Evolutionary conservation across 2,888 invertebrate species (phyloP).

Genomic region (Subacronicta megacephala): DNA sequence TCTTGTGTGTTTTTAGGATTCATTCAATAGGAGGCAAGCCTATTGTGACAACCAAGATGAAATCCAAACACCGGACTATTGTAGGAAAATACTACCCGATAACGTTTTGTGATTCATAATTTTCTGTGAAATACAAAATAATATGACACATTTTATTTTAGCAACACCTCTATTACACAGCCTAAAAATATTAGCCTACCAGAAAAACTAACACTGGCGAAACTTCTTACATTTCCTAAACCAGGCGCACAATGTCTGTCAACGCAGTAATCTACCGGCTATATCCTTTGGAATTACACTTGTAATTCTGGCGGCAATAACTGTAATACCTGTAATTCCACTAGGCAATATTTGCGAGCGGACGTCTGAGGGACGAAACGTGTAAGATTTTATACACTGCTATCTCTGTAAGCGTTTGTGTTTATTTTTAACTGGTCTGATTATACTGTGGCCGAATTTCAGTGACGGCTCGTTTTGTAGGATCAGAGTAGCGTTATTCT

Average conservation of each 20-base stretch:
- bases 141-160: no score
- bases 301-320: constrained; percentile 59
- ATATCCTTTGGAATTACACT: constrained; percentile 49
- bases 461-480: not conserved
- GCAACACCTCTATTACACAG: not conserved
- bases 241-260: constrained; percentile 57
- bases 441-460: constrained; percentile 27
- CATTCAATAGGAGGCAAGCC: no score
- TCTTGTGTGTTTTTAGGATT: no score
- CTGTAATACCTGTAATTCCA: constrained; percentile 70
- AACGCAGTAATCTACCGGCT: constrained; percentile 56
- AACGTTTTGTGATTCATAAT: no score
- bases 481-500: constrained; percentile 4
- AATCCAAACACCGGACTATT: no score
- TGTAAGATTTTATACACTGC: constrained; percentile 53
- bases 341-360: constrained; percentile 70
- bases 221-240: constrained; percentile 50
- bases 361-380: constrained; percentile 55
- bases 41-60: no score
- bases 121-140: no score
- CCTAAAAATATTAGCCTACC: not conserved
- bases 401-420: constrained; percentile 42
- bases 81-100: no score
- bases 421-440: constrained; percentile 53
- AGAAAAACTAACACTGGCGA: not conserved